These are phyloP conservation scores for Harmothoe impar DNA, from an alignment of 2,888 invertebrate genomes.

Conservation along the genomic window DNA sequence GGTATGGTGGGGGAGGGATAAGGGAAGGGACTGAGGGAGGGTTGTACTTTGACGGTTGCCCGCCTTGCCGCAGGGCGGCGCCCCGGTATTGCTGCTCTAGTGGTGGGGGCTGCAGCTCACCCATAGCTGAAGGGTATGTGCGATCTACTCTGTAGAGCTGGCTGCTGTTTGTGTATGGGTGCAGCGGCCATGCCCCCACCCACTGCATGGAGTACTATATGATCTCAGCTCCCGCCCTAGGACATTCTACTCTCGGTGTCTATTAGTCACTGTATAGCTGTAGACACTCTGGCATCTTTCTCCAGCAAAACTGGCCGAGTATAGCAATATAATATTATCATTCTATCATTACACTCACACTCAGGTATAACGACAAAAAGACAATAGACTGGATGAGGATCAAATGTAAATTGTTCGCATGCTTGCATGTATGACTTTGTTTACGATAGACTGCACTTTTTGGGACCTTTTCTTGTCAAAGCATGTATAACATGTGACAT, in stretches of 20 bases:
- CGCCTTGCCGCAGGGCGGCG: slow-evolving; percentile 41
- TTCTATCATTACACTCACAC: no score
- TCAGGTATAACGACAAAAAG: no score
- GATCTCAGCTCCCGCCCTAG: slow-evolving; percentile 14
- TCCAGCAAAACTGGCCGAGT: background rate
- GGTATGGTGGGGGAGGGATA: background rate
- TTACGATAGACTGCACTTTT: no score
- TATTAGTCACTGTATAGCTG: background rate
- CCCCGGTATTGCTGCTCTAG: background rate
- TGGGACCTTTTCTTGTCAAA: no score
- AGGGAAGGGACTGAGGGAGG: background rate
- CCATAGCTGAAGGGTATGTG: slow-evolving; percentile 58
- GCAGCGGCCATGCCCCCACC: slow-evolving; percentile 10
- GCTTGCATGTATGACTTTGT: no score
- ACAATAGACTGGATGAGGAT: no score
- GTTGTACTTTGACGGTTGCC: slow-evolving; percentile 36
- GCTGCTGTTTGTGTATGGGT: slow-evolving; percentile 42
- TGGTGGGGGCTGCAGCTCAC: slow-evolving; percentile 13
- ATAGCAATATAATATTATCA: no score
- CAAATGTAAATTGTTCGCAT: no score
- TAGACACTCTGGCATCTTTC: background rate
- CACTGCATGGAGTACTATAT: background rate
- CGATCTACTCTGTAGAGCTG: slow-evolving; percentile 41
- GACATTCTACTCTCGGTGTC: background rate
- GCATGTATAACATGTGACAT: no score